Base-by-base conservation (phyloP, 2,888 invertebrate species). In the Agrotis exclamationis region DNA sequence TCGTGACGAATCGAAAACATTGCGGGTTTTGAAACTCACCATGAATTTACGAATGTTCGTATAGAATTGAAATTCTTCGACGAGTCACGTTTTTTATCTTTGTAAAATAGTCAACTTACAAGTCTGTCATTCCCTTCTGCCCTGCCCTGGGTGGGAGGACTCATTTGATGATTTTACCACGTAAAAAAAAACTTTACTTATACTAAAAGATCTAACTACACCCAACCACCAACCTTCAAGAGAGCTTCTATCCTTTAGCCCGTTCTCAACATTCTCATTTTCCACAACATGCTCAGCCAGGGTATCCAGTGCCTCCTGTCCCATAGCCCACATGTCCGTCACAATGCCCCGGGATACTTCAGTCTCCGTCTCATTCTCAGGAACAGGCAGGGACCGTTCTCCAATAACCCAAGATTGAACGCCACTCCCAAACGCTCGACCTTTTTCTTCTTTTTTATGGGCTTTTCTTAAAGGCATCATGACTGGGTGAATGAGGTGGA, bases 351-450 rank as follows among this genome's bases (percentile, higher is more conserved):
- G 86, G 3, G 74, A 53, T 0, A 60, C 73, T 14, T 71, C 83
- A 24, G 63, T 80, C 6, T 71, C 83, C 24, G 63, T 81, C 6
- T 50, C 66, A 62, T 80, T 79, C 16, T 72, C 70, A 4, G 64
- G 33, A 13, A 59, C 44, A 53, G 80, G 70, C 58, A 79, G 22
- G 2, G 79, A 59, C 7, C 84, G 77, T n/a, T 88, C 87, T 3
- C 94, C 95, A 1, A 94, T 89, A 20, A 94, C 93, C 95, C 95
- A 94, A 7, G 93, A 90, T 50, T 95, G 95, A 0, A 92, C 87
- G 20, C 86, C 89, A n/a, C 82, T 87, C 4, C 88, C 85, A 71
- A 92, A 93, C n/a, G 83, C 85, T 0, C 92, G 93, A 93, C 95
- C 94, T 95, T 94, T 95, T 24, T 94, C 91, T 45, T 93, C 86